These are phyloP conservation scores for Macheiramphus alcinus DNA, from an alignment of 2,113 vertebrate species.

Conservation along the genomic window DNA sequence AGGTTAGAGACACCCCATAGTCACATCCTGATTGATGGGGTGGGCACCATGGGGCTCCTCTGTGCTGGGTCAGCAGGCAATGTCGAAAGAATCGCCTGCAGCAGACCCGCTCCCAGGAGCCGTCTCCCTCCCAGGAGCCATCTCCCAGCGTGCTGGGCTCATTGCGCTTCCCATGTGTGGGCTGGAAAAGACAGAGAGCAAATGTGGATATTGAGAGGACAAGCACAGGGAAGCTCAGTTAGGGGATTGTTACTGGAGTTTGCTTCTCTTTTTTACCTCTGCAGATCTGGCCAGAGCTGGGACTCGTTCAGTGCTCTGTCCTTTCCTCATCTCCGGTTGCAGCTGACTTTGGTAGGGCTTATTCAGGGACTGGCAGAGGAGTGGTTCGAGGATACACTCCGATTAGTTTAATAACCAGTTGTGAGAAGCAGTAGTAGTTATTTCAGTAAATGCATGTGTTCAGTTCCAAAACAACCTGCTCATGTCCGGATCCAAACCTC, in stretches of 20 bases:
- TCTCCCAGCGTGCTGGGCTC: background rate
- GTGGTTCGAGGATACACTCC: background rate
- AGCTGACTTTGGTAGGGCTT: background rate
- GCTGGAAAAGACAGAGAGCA: background rate
- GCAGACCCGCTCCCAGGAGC: background rate
- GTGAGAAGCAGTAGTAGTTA: background rate
- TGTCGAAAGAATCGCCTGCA: background rate
- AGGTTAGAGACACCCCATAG: background rate
- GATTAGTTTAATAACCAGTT: background rate
- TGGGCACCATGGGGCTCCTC: accelerated
- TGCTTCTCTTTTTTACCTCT: background rate
- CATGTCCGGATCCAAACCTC: background rate
- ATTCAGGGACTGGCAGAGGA: background rate
- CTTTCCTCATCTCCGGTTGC: background rate
- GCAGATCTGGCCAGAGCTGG: background rate
- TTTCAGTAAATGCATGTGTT: background rate
- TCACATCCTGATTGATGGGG: background rate
- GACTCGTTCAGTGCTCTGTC: background rate
- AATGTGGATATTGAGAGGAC: background rate
- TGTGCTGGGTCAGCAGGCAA: accelerated
- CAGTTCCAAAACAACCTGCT: background rate
- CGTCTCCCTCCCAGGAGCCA: background rate
- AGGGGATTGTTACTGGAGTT: background rate
- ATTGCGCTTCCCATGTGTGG: accelerated
- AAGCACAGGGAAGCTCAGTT: background rate